Evolutionary conservation across 1,140 invertebrate genomes (phyloP), one percentile per base, ranked within the genome.

Genomic region (Sipha flava): DNA sequence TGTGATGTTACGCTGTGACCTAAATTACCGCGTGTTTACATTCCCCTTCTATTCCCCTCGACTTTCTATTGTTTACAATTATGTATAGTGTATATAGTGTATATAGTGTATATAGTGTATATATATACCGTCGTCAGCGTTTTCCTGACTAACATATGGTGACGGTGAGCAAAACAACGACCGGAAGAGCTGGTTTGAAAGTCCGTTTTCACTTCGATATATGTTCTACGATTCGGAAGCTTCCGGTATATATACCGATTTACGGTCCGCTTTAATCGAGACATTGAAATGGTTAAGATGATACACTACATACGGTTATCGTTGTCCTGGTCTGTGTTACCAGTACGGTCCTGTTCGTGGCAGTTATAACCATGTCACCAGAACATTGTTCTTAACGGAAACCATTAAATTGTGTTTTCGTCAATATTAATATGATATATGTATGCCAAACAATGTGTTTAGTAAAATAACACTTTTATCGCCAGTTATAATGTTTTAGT

Each of bases 1-100:
- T 52, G 49, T 52, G 49, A 52, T 52, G 49, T 52, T 34, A 31
- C 14, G 49, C 6, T 1, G 18, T 54, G 70, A 75, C 70, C 70
- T 49, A 75, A 49, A 72, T 45, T 59, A 23, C 31, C 12, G 12
- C 59, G 31, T 37, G 26, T 64, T 64, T 73, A 52, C 21, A 57
- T 75, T 59, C 52, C 34, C 34, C 73, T 73, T 49, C 59, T 37
- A 3, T n/a, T 10, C 7, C 21, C 6, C 21, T 1, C 5, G 73
- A 77, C 73, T 77, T 77, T 77, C 73, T 77, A 77, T 77, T 77
- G 73, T 77, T 77, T 77, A 75, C 52, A 52, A 52, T 52, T 52
- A 70, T 18, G 23, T 62, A 62, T 16, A 29, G n/a, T 29, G 5
- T 10, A 6, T 62, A 14, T 62, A 31, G 31, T 54, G 52, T 54